Percentiles rank a stretch among this genome's conserved stretches.
Conservation (phyloP, 2,113 vertebrate species). For the Phalacrocorax carbo region DNA sequence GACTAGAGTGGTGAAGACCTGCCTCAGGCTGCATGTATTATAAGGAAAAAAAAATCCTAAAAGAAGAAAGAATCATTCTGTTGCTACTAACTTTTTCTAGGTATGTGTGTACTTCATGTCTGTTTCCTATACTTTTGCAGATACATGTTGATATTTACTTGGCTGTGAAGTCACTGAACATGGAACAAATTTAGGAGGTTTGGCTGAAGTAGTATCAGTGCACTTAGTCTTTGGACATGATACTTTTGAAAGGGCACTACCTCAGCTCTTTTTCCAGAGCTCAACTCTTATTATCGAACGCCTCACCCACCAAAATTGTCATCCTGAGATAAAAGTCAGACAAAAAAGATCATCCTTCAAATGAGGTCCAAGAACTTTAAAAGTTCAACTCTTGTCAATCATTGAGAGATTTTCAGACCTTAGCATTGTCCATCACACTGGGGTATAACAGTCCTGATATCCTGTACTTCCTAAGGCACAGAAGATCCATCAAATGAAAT, state of each 20-base stretch:
- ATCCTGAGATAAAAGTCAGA: conserved; percentile 8
- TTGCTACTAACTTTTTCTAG: background rate
- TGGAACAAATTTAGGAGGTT: background rate
- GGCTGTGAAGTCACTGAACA: background rate
- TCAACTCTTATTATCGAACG: background rate
- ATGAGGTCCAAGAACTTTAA: background rate
- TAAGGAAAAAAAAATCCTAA: background rate
- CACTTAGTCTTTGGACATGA: background rate
- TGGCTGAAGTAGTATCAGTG: background rate
- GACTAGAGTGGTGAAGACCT: background rate
- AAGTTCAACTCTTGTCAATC: conserved; percentile 16
- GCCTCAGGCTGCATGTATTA: background rate
- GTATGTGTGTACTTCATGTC: background rate
- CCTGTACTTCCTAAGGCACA: background rate
- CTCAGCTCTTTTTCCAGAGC: background rate
- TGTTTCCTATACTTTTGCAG: background rate
- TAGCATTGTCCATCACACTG: background rate
- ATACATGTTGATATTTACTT: background rate
- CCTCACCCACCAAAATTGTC: background rate
- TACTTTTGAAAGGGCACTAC: background rate
- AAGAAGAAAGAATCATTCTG: background rate
- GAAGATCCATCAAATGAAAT: background rate
- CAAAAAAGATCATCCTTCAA: background rate
- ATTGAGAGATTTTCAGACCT: background rate
- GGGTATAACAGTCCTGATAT: background rate